Percentiles rank a stretch among this genome's conserved stretches.
Conservation (phyloP, 2,888 invertebrate genomes). For the Nomada fucata region DNA sequence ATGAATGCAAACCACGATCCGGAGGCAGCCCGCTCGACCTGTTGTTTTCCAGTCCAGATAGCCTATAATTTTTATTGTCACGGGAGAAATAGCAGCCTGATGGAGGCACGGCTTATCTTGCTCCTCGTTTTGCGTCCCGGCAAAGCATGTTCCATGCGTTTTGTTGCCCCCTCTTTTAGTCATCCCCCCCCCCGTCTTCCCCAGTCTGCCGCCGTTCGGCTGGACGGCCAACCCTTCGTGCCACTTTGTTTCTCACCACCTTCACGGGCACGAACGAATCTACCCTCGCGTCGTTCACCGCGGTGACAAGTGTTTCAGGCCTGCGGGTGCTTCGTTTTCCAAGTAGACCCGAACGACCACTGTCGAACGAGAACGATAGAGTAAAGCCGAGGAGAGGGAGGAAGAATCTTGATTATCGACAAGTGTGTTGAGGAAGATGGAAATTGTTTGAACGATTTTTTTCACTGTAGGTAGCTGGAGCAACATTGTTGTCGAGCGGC, state of each 20-base stretch:
- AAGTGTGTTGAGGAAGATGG: too few relatives aligned
- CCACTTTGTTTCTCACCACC: constrained; percentile 51
- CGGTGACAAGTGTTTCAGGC: too few relatives aligned
- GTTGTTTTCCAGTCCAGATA: constrained; percentile 87
- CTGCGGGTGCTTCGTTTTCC: too few relatives aligned
- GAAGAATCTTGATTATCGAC: too few relatives aligned
- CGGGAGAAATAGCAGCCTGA: constrained; percentile 86
- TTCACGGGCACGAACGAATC: constrained; percentile 43
- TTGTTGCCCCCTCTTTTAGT: constrained; percentile 80
- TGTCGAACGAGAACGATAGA: too few relatives aligned
- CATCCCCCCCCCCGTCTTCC: constrained; percentile 55
- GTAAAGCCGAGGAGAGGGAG: too few relatives aligned
- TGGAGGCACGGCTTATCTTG: constrained; percentile 84
- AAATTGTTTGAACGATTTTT: too few relatives aligned
- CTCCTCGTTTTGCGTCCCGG: constrained; percentile 80
- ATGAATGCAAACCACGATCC: constrained; percentile 87
- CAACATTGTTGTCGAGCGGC: too few relatives aligned
- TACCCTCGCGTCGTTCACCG: not conserved
- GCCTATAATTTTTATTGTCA: constrained; percentile 88
- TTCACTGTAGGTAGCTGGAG: too few relatives aligned
- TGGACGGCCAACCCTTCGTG: not conserved
- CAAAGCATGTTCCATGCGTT: constrained; percentile 79
- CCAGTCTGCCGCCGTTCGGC: constrained; percentile 4
- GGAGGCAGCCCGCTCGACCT: constrained; percentile 84
- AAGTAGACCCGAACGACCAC: too few relatives aligned